Evolutionary conservation across 2,888 invertebrate species (phyloP).

Genomic region (Trimorus sp.): DNA sequence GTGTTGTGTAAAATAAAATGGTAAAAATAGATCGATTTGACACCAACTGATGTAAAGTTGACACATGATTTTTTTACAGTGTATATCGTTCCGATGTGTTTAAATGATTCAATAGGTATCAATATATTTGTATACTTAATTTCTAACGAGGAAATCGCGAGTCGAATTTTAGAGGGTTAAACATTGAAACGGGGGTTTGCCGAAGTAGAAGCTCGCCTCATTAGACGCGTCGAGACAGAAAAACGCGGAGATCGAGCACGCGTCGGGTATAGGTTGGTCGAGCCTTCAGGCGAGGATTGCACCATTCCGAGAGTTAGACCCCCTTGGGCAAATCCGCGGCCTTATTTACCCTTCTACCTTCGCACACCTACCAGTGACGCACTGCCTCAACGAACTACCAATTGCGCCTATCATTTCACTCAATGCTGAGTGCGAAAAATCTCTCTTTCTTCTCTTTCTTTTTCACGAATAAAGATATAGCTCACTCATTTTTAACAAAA

Average conservation of each 20-base stretch:
- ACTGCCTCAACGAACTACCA: conserved; percentile 62
- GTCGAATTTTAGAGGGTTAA: too few relatives aligned
- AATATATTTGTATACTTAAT: too few relatives aligned
- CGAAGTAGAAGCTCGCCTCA: not conserved
- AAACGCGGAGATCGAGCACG: conserved; percentile 53
- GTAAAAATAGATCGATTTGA: too few relatives aligned
- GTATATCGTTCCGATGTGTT: too few relatives aligned
- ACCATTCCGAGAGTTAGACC: conserved; percentile 79
- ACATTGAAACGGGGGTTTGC: too few relatives aligned
- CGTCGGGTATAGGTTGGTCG: conserved; percentile 63
- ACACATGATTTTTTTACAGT: too few relatives aligned
- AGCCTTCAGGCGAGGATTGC: conserved; percentile 80
- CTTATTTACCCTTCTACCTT: conserved; percentile 80
- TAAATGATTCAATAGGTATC: too few relatives aligned
- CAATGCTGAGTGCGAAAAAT: too few relatives aligned
- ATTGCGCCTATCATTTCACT: conserved; percentile 27
- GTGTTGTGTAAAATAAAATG: too few relatives aligned
- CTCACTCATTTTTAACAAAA: conserved; percentile 11
- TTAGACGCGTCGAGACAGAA: conserved; percentile 62
- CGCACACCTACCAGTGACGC: conserved; percentile 49
- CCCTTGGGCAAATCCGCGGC: conserved; percentile 81
- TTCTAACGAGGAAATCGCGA: too few relatives aligned
- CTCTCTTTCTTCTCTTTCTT: not conserved
- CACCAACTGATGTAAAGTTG: too few relatives aligned
- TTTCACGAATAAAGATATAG: not conserved